Percentiles rank a stretch among this genome's conserved stretches.
phyloP scores from a whole-genome alignment of 2,888 invertebrate species.

The Synanthedon andrenaeformis region DNA sequence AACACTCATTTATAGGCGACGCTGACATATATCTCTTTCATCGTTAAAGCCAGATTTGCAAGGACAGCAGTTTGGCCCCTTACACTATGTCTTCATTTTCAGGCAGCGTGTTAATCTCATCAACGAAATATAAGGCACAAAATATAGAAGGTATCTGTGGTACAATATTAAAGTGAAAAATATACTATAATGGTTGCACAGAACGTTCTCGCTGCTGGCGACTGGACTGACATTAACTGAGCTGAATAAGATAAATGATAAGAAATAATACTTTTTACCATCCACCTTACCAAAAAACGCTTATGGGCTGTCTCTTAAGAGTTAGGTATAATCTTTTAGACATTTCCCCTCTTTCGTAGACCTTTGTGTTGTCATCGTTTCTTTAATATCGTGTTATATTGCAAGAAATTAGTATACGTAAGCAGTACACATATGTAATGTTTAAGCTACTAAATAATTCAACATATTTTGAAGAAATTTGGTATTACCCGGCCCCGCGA shows the following conservation, averaged over 20 bases:
- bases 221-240: neutral
- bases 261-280: neutral
- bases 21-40: slow-evolving; percentile 27
- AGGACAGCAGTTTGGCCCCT: slow-evolving; percentile 6
- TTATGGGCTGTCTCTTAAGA: neutral
- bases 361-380: neutral
- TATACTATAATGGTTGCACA: neutral
- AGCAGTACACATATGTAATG: slow-evolving; percentile 9
- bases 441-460: too few relatives aligned
- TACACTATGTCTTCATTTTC: slow-evolving; percentile 6
- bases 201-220: neutral
- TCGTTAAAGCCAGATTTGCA: slow-evolving; percentile 17
- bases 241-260: neutral
- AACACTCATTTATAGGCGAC: slow-evolving; percentile 50
- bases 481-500: too few relatives aligned
- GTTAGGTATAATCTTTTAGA: neutral
- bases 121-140: neutral
- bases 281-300: neutral
- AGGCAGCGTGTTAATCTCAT: neutral
- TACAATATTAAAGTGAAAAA: neutral
- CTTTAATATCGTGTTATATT: neutral
- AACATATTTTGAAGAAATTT: too few relatives aligned
- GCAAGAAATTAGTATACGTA: too few relatives aligned
- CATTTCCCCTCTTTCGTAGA: too few relatives aligned
- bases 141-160: neutral